phyloP scores from a whole-genome alignment of 92 coral and sea anemone species.

The Nematostella vectensis region DNA sequence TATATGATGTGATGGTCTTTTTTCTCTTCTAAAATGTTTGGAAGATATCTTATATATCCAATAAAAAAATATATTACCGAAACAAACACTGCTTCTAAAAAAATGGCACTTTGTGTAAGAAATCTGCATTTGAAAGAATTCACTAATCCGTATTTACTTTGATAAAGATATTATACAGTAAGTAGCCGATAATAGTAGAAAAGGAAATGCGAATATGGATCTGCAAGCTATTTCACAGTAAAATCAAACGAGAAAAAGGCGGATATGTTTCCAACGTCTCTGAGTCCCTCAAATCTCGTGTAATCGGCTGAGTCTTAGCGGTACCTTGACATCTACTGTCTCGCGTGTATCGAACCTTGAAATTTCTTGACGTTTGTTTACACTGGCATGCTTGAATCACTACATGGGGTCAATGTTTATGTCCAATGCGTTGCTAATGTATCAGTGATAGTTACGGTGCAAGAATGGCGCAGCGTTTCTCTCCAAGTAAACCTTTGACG shows the following conservation, averaged over 20 bases:
- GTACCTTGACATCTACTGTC: too few relatives aligned
- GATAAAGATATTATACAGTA: neutral
- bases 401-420: conserved; percentile 3
- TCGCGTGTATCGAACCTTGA: neutral
- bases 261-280: too few relatives aligned
- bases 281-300: too few relatives aligned
- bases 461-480: conserved; percentile 18
- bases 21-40: neutral
- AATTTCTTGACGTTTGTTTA: conserved; percentile 9
- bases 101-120: neutral
- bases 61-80: too few relatives aligned
- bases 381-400: conserved; percentile 31
- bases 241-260: too few relatives aligned
- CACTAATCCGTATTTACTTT: conserved; percentile 4
- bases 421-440: neutral
- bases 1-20: too few relatives aligned
- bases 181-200: too few relatives aligned
- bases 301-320: too few relatives aligned
- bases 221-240: too few relatives aligned
- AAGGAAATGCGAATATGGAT: too few relatives aligned
- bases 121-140: conserved; percentile 24
- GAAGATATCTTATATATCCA: neutral
- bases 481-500: conserved; percentile 13
- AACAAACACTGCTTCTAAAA: neutral
- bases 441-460: neutral